These are phyloP conservation scores for Trichonephila clavipes DNA, from an alignment of 1,140 invertebrate species.

Conservation along the genomic window DNA sequence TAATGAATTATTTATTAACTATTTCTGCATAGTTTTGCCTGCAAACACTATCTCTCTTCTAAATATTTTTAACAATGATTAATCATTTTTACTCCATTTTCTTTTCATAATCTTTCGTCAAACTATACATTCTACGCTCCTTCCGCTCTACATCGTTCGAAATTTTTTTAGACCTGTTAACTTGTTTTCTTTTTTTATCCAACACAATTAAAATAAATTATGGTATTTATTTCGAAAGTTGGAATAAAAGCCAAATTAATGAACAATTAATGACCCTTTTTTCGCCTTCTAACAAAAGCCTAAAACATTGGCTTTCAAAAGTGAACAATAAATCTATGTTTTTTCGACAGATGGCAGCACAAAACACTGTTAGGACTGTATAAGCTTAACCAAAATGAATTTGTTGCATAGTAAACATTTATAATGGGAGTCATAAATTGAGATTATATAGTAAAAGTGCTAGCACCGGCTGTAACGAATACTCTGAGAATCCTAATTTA, in stretches of 20 bases:
- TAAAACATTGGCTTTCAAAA: neutral
- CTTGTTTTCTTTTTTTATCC: too few species aligned
- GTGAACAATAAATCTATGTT: constrained; percentile 2
- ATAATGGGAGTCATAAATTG: constrained; percentile 74
- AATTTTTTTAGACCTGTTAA: too few species aligned
- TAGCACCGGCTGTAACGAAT: constrained; percentile 71
- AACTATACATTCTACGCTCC: too few species aligned
- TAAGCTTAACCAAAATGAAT: constrained; percentile 65
- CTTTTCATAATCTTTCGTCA: too few species aligned
- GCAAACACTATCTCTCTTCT: too few species aligned
- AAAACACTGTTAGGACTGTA: neutral
- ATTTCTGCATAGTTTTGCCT: too few species aligned
- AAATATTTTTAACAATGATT: too few species aligned
- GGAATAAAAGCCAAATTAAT: neutral
- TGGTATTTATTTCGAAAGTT: too few species aligned
- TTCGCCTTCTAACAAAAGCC: neutral
- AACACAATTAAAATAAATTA: too few species aligned
- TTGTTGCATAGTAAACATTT: constrained; percentile 73
- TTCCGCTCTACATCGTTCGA: too few species aligned
- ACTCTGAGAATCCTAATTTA: constrained; percentile 69
- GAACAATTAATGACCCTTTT: neutral
- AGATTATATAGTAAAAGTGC: constrained; percentile 67
- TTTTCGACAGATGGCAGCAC: constrained; percentile 64
- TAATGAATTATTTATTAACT: too few species aligned
- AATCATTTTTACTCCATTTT: too few species aligned